A percentile compares a stretch with the other conserved stretches of the same genome.
Evolutionary conservation across 1,140 invertebrate genomes (phyloP).

Genomic region (Aethina tumida): DNA sequence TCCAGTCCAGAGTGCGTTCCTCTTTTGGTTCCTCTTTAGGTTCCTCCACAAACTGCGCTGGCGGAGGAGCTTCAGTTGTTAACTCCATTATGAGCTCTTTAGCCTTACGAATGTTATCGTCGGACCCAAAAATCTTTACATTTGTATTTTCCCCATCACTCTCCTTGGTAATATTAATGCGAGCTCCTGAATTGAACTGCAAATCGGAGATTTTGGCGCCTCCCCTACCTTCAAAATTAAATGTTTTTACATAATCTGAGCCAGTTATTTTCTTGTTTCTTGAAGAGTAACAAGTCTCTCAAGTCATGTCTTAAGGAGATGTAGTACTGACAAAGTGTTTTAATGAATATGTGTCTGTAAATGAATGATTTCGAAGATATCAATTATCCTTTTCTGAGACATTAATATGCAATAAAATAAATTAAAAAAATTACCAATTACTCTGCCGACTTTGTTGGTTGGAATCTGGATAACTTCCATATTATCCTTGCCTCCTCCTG

Average conservation of each 20-base stretch:
- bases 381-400: too few species aligned
- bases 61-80: slow-evolving; percentile 20
- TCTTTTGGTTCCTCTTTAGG: slow-evolving; percentile 24
- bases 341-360: too few species aligned
- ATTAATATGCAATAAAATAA: too few species aligned
- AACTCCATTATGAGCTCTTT: slow-evolving; percentile 34
- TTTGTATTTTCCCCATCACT: slow-evolving; percentile 37
- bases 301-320: too few species aligned
- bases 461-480: too few species aligned
- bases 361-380: too few species aligned
- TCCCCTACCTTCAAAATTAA: slow-evolving; percentile 44
- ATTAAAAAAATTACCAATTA: too few species aligned
- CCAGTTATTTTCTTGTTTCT: background rate
- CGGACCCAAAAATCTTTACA: slow-evolving; percentile 43
- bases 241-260: too few species aligned
- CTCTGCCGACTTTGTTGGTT: too few species aligned
- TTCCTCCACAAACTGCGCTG: background rate
- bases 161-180: slow-evolving; percentile 38
- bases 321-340: too few species aligned
- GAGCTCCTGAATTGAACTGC: slow-evolving; percentile 47
- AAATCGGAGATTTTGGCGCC: slow-evolving; percentile 67
- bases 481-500: too few species aligned
- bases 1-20: slow-evolving; percentile 9
- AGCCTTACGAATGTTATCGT: slow-evolving; percentile 44
- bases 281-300: too few species aligned